phyloP scores from a whole-genome alignment of 2,797 vertebrate species.

The Pyrocephalus nanus region DNA sequence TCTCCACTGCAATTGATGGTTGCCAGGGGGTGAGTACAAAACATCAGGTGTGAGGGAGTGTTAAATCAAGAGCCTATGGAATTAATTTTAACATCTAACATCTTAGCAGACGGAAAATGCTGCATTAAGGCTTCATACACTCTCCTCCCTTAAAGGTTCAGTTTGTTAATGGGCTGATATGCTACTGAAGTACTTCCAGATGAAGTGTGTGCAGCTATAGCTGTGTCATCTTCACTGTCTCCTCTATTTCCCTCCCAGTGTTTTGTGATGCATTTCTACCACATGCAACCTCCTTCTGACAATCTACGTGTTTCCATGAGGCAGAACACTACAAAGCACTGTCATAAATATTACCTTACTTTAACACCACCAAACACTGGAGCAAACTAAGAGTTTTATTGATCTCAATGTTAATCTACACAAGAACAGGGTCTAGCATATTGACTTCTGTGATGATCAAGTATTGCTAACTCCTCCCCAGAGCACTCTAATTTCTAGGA shows the following conservation, averaged over 20 bases:
- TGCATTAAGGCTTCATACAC: neutral
- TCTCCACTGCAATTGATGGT: conserved; percentile 52
- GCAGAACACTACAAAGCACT: neutral
- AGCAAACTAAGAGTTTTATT: neutral
- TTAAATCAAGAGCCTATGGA: conserved; percentile 57
- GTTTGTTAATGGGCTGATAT: neutral
- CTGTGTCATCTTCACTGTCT: neutral
- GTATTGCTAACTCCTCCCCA: conserved; percentile 6
- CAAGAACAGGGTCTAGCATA: neutral
- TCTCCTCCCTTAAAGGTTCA: conserved; percentile 13
- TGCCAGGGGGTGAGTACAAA: conserved; percentile 20
- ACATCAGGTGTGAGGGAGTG: conserved; percentile 65
- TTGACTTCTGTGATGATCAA: neutral
- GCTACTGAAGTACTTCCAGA: neutral
- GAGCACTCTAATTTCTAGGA: neutral
- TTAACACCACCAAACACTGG: neutral
- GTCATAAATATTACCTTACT: conserved; percentile 14
- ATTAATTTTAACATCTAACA: conserved; percentile 40
- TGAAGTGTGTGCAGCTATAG: neutral
- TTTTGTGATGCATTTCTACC: neutral
- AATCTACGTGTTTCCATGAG: neutral
- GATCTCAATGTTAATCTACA: conserved; percentile 16
- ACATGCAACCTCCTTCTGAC: neutral
- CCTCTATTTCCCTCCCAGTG: neutral
- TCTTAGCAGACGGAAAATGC: conserved; percentile 53